A percentile compares a stretch with the other conserved stretches of the same genome.
Conservation (phyloP, 1,140 invertebrate genomes). For the Leptoteleia sp. region DNA sequence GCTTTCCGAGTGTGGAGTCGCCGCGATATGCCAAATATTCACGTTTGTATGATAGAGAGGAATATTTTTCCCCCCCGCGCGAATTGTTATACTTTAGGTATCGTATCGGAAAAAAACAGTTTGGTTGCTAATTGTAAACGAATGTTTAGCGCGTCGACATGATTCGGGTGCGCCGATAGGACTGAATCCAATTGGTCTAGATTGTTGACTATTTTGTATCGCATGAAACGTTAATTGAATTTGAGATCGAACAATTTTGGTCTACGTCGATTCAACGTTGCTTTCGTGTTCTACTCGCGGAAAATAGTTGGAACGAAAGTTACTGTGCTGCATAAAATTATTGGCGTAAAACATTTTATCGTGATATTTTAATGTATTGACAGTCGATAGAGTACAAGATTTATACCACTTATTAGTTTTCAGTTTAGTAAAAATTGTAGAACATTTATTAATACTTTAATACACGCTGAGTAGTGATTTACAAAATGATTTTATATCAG, state of each 20-base stretch:
- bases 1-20: neutral
- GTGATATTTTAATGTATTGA: too few relatives aligned
- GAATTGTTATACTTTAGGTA: conserved; percentile 33
- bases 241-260: conserved; percentile 6
- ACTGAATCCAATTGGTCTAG: conserved; percentile 35
- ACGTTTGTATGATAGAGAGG: conserved; percentile 34
- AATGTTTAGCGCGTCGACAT: conserved; percentile 16
- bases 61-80: conserved; percentile 33
- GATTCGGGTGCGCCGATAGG: conserved; percentile 8
- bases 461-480: too few relatives aligned
- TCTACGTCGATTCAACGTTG: neutral
- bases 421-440: too few relatives aligned
- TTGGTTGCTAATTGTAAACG: conserved; percentile 25
- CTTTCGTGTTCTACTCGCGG: neutral
- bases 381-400: too few relatives aligned
- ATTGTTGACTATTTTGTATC: conserved; percentile 40
- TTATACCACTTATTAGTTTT: too few relatives aligned
- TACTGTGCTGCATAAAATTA: too few relatives aligned
- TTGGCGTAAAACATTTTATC: too few relatives aligned
- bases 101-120: conserved; percentile 24
- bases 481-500: too few relatives aligned
- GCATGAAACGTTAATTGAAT: conserved; percentile 12
- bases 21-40: conserved; percentile 43
- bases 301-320: too few relatives aligned
- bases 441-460: too few relatives aligned